These are phyloP conservation scores for Seriola quinqueradiata DNA, from an alignment of 2,113 vertebrate genomes.

Conservation along the genomic window DNA sequence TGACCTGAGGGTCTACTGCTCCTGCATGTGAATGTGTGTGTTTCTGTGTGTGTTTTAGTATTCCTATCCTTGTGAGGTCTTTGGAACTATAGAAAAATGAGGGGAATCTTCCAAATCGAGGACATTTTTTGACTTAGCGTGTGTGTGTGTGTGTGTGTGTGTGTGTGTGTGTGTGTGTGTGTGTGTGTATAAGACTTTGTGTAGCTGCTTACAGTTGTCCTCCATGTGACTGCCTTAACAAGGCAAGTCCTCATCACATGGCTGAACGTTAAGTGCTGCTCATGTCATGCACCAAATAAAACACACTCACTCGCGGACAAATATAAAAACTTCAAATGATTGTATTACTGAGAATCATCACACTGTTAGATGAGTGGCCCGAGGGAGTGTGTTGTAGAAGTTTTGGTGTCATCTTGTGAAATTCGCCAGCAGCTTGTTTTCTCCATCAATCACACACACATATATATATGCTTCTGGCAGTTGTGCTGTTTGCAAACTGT, in stretches of 20 bases:
- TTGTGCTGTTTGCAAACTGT: not conserved
- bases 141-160: not conserved
- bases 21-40: not conserved
- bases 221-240: constrained; percentile 59
- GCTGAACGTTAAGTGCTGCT: constrained; percentile 6
- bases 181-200: not conserved
- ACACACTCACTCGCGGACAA: constrained; percentile 22
- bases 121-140: constrained; percentile 14
- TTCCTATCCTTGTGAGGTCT: constrained; percentile 28
- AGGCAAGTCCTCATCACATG: constrained; percentile 65
- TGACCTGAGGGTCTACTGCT: constrained; percentile 1
- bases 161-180: not conserved
- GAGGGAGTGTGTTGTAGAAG: constrained; percentile 9
- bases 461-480: not conserved
- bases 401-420: constrained; percentile 10
- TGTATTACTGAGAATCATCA: not conserved
- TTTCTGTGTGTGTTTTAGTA: constrained; percentile 8
- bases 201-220: constrained; percentile 35
- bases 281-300: constrained; percentile 46
- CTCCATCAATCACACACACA: not conserved
- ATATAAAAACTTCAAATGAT: constrained; percentile 23
- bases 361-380: not conserved
- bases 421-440: not conserved
- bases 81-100: constrained; percentile 25
- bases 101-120: constrained; percentile 24